Base-by-base conservation (phyloP, 2,797 vertebrate genomes). In the Gambusia yucatana region DNA sequence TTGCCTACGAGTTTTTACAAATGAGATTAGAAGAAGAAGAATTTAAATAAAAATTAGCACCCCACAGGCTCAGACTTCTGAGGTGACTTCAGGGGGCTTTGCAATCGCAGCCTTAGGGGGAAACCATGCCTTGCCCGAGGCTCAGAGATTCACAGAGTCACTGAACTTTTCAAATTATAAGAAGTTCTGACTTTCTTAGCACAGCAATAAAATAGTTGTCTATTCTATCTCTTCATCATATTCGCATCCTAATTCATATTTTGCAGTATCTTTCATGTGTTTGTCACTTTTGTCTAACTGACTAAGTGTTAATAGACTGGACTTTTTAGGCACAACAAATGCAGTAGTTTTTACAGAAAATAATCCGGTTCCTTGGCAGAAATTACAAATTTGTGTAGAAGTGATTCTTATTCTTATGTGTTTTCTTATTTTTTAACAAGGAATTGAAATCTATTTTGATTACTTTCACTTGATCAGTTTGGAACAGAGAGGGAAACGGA, bases 41-140 rank as follows among this genome's bases (percentile, higher is more conserved):
- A 63, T 61, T 33, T 61, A 61, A 61, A 61, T 61, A 36, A 63
- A 63, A 14, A n/a, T 63, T 47, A 44, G 55, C 28, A 41, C 75
- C 74, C 87, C 0, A 11, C 52, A 80, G 85, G 80, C 63, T 72
- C 65, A 73, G 50, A 79, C 78, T 9, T 73, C 69, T 85, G 77
- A 86, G 55, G 80, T 84, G 84, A 85, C 83, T 82, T 85, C 46
- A 82, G 1, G 25, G 70, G 50, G 81, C 48, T 83, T 82, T 85
- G 80, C 20, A 22, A 82, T 81, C 70, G 76, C 69, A 88, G 84
- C 88, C 80, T 50, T 28, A 1, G 63, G 84, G 77, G 79, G 73
- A 83, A 78, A 44, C 73, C 47, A 80, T 80, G 76, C 79, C 82
- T 84, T 76, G 83, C 87, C 81, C 1, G 44, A 50, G 75, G 88